Conservation (phyloP, 2,888 invertebrate genomes). For the Apodemia duryi region DNA sequence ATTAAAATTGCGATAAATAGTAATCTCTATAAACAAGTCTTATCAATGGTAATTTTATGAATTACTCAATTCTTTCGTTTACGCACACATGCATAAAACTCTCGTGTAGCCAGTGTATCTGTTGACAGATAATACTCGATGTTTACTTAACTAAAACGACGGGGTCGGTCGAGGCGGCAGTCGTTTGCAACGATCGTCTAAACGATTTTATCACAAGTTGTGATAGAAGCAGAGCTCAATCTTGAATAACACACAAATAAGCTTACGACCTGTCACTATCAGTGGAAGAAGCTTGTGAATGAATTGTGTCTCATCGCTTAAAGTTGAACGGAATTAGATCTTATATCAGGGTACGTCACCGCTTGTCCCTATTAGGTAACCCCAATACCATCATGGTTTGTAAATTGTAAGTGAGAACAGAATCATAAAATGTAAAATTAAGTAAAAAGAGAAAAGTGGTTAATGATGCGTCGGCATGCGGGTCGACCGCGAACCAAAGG, state of each 20-base stretch:
- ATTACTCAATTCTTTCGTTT: slow-evolving; percentile 62
- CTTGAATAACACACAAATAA: slow-evolving; percentile 43
- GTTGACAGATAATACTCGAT: slow-evolving; percentile 77
- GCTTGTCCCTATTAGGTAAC: slow-evolving; percentile 10
- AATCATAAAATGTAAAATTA: slow-evolving; percentile 35
- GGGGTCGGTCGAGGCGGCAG: slow-evolving; percentile 59
- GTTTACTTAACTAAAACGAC: slow-evolving; percentile 76
- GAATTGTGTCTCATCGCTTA: slow-evolving; percentile 75
- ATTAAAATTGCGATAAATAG: slow-evolving; percentile 37
- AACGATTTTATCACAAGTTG: slow-evolving; percentile 44
- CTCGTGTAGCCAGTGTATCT: slow-evolving; percentile 48
- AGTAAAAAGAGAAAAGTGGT: slow-evolving; percentile 48
- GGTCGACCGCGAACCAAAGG: slow-evolving; percentile 68
- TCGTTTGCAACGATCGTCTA: slow-evolving; percentile 38
- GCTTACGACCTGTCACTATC: slow-evolving; percentile 55
- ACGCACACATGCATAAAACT: slow-evolving; percentile 52
- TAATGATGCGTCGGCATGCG: slow-evolving; percentile 57
- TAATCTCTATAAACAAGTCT: slow-evolving; percentile 31
- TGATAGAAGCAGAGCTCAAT: slow-evolving; percentile 53
- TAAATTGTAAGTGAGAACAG: slow-evolving; percentile 25
- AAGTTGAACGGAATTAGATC: slow-evolving; percentile 59
- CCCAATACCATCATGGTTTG: slow-evolving; percentile 3
- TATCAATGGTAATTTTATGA: slow-evolving; percentile 56
- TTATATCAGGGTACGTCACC: slow-evolving; percentile 43
- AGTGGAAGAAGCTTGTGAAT: slow-evolving; percentile 63